phyloP scores from a whole-genome alignment of 2,113 vertebrate genomes.

The mouse (Mus musculus) region DNA sequence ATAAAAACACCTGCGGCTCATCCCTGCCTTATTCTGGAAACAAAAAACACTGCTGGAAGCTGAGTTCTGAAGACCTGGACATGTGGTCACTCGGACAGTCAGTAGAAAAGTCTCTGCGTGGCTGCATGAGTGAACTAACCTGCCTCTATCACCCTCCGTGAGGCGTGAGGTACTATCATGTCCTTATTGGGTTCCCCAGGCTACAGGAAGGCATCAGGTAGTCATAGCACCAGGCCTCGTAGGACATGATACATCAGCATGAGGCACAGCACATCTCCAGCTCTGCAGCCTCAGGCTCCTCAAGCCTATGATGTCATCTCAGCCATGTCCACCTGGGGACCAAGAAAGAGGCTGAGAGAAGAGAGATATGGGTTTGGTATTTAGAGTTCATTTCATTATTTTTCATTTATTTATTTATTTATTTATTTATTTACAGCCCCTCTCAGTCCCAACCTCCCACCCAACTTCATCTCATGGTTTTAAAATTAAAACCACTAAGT shows the following conservation, averaged over 20 bases:
- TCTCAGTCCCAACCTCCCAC: too few species aligned
- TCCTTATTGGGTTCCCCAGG: not conserved
- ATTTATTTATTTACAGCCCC: too few species aligned
- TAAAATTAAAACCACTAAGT: not conserved
- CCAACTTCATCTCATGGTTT: too few species aligned
- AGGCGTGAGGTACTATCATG: rapidly evolving
- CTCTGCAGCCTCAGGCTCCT: not conserved
- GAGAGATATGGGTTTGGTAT: not conserved
- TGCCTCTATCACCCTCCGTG: not conserved
- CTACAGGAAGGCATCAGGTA: not conserved
- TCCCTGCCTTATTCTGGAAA: not conserved
- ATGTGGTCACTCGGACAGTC: rapidly evolving
- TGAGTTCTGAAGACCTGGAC: not conserved
- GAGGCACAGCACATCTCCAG: not conserved
- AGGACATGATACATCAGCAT: rapidly evolving
- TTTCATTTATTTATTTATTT: too few species aligned
- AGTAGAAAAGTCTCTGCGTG: not conserved
- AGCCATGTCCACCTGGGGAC: not conserved
- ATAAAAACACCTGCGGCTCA: not conserved
- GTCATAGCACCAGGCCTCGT: not conserved
- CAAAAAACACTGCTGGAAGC: too few species aligned
- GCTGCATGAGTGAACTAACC: not conserved
- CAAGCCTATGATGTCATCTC: not conserved
- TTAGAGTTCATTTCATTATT: not conserved
- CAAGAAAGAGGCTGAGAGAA: not conserved